Evolutionary conservation across 2,797 vertebrate species (phyloP).

Genomic region (Siniperca obscura): DNA sequence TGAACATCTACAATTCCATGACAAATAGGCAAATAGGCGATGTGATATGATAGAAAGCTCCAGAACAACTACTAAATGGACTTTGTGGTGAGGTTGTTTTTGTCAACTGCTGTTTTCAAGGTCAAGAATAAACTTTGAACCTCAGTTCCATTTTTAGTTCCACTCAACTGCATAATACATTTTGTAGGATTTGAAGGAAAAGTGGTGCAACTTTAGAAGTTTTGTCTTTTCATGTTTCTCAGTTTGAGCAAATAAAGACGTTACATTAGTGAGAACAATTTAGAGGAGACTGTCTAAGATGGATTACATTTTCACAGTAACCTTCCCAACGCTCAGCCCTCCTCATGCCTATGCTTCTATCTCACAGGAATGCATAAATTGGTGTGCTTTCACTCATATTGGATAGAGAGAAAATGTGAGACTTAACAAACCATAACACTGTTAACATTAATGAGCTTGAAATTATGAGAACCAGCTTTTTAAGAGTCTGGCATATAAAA

Average conservation of each 20-base stretch:
- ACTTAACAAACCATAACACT: conserved; percentile 37
- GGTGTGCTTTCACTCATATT: conserved; percentile 24
- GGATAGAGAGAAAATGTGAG: conserved; percentile 16
- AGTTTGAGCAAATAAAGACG: background rate
- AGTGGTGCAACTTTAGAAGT: background rate
- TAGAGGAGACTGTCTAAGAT: conserved; percentile 16
- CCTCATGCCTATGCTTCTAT: conserved; percentile 15
- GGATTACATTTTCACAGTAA: conserved; percentile 40
- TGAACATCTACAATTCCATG: too few relatives aligned
- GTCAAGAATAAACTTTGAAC: background rate
- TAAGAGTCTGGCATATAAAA: conserved; percentile 13
- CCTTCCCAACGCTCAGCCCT: background rate
- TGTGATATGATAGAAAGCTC: too few relatives aligned
- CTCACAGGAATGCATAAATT: conserved; percentile 42
- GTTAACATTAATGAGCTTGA: conserved; percentile 21
- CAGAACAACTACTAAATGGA: too few relatives aligned
- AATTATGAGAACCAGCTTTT: conserved; percentile 14
- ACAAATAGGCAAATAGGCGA: too few relatives aligned
- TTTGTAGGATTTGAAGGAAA: background rate
- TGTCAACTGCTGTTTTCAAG: too few relatives aligned
- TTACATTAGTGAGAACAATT: background rate
- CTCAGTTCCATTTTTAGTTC: background rate
- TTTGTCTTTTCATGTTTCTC: background rate
- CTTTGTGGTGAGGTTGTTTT: too few relatives aligned
- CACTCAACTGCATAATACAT: background rate